These are phyloP conservation scores for Enteromius unitaeniatus DNA, from an alignment of 2,797 vertebrate genomes.

Conservation along the genomic window DNA sequence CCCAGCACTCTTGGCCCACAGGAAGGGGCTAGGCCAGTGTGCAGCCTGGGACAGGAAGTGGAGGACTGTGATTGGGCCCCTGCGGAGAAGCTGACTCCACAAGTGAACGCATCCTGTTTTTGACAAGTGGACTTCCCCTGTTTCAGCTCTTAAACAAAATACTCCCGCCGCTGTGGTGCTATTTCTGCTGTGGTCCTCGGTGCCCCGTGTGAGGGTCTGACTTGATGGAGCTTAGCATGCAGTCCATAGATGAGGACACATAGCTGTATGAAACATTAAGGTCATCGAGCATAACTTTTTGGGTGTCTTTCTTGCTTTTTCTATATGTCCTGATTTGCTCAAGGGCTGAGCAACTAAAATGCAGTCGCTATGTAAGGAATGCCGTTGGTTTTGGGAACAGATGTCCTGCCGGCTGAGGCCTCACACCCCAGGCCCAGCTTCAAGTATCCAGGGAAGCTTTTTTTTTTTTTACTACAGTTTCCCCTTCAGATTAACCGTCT, in stretches of 20 bases:
- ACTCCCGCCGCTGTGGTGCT: slow-evolving; percentile 45
- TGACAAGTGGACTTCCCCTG: slow-evolving; percentile 77
- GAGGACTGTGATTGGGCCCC: slow-evolving; percentile 71
- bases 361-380: slow-evolving; percentile 58
- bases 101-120: slow-evolving; percentile 78
- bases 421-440: slow-evolving; percentile 49
- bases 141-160: slow-evolving; percentile 69
- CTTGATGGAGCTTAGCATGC: background rate
- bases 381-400: slow-evolving; percentile 62
- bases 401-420: slow-evolving; percentile 54
- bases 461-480: slow-evolving; percentile 65
- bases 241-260: background rate
- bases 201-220: slow-evolving; percentile 14
- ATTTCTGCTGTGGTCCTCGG: slow-evolving; percentile 45
- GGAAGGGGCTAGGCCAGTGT: slow-evolving; percentile 70
- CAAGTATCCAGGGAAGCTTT: slow-evolving; percentile 63
- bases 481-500: slow-evolving; percentile 76
- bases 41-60: slow-evolving; percentile 72
- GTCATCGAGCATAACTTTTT: background rate
- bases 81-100: slow-evolving; percentile 73
- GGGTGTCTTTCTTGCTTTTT: slow-evolving; percentile 5
- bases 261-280: background rate
- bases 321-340: slow-evolving; percentile 47
- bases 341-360: slow-evolving; percentile 33
- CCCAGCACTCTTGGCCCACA: slow-evolving; percentile 61